Evolutionary conservation across 2,113 vertebrate genomes (phyloP), one percentile per base, ranked within the genome.

Genomic region (Furnarius figulus): DNA sequence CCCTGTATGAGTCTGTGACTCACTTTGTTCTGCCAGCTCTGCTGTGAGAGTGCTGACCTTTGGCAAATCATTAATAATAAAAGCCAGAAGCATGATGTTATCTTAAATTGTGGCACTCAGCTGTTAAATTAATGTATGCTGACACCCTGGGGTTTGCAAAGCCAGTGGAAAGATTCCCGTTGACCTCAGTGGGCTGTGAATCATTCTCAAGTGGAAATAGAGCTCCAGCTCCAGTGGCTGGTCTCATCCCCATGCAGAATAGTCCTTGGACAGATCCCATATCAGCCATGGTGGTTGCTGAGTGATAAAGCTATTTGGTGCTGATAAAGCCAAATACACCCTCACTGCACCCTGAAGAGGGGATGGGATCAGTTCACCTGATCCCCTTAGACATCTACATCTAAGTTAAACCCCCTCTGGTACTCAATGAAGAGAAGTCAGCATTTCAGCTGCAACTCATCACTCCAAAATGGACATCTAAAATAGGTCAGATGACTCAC

Each of bases 401-500:
- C 24, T 56, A 59, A 82, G 18, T 2, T 49, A 46, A 76, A 49
- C n/a, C 39, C 27, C 8, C 49, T 85, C 46, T 53, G n/a, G 24
- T 75, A 65, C 44, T 75, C 61, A 87, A 5, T 0, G 5, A 28
- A 65, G 61, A 78, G 42, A 85, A 91, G 49, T 87, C 49, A 76
- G 71, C 20, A 46, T 90, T 91, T 91, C 87, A 87, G 87, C 96
- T 93, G 90, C 62, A 96, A 79, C 52, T 91, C 92, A 93, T 82
- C 94, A 90, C 87, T 91, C 78, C 71, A 66, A 93, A 93, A 86
- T 23, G 59, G 72, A 92, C 72, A 90, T 66, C 72, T 62, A 62
- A 96, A 97, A 79, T 79, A 93, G 90, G 85, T 81, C 94, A 91
- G 70, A 94, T 91, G 94, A 95, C 49, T 96, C 95, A 95, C 40